Base-by-base conservation (phyloP, 2,113 vertebrate genomes). In the Danionella cerebrum region DNA sequence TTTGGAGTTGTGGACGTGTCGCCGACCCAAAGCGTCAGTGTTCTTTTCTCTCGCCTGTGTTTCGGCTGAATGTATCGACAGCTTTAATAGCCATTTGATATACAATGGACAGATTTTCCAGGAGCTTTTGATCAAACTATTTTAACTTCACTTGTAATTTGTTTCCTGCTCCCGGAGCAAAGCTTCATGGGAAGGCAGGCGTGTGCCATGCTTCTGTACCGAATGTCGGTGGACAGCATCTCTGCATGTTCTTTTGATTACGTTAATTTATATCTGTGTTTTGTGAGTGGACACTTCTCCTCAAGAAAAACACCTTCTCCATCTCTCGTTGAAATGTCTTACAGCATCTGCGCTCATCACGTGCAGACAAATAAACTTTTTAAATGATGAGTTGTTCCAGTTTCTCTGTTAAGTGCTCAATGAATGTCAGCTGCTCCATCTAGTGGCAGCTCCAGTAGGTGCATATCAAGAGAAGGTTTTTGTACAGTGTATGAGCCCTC, bases 41-140 rank as follows among this genome's bases (percentile, higher is more conserved):
- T 83, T 82, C 51, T 42, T 51, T 45, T 67, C 82, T 82, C 50
- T 35, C 48, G 31, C 6, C 4, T 39, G 58, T 33, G 41, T 36
- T 62, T 65, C 74, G 67, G 60, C 76, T 81, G 85, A 86, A 86
- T 84, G 84, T 81, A 85, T 18, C 55, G 42, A 76, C 65, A 60
- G 73, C 76, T 79, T 72, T 69, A 62, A 68, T 67, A 63, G 38
- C 62, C 39, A 48, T 73, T 78, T 74, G 54, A 74, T 73, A 71
- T 68, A 47, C 39, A 35, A 29, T 45, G 44, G 10, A 44, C 64
- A 47, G 54, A 65, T 66, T 25, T 47, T 14, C 50, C 38, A 41
- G 68, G 55, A 41, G 36, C 33, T 18, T 75, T 73, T 59, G 75
- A 67, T 42, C 29, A 48, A 55, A 45, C 52, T 33, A 19, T 71